These are phyloP conservation scores for Ellobius talpinus DNA, from an alignment of 2,113 vertebrate species.

Conservation along the genomic window DNA sequence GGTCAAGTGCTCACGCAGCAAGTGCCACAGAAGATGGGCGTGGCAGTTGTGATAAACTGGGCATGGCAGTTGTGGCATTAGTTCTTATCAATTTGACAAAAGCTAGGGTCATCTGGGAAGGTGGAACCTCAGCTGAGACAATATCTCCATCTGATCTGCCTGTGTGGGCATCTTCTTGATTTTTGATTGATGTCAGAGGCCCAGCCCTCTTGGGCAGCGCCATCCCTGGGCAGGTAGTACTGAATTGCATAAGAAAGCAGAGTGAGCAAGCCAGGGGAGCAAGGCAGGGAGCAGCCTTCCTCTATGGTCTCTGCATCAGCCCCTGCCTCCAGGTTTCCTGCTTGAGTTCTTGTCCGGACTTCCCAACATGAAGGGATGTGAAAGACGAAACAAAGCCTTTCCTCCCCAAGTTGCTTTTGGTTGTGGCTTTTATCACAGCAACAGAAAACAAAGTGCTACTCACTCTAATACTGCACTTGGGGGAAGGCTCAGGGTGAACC, in stretches of 20 bases:
- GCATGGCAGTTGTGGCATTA: neutral
- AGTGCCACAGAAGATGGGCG: neutral
- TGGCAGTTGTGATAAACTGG: neutral
- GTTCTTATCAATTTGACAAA: neutral
- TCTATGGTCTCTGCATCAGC: neutral
- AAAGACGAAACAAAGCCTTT: neutral
- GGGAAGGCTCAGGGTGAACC: neutral
- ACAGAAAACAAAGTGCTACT: neutral
- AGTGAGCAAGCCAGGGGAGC: neutral
- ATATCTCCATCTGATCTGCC: neutral
- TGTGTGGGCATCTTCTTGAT: neutral
- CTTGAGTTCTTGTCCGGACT: neutral
- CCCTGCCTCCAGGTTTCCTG: neutral
- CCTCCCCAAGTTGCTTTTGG: neutral
- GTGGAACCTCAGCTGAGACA: neutral
- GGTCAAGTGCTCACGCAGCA: neutral
- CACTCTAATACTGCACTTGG: neutral
- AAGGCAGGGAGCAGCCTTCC: neutral
- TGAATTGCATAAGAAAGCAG: neutral
- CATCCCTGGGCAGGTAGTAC: neutral
- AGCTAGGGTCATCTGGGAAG: neutral
- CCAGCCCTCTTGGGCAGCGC: neutral
- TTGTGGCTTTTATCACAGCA: neutral
- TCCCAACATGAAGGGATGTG: neutral
- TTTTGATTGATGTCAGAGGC: neutral